These are phyloP conservation scores for Butastur rufipennis DNA, from an alignment of 2,113 vertebrate genomes.

Conservation along the genomic window DNA sequence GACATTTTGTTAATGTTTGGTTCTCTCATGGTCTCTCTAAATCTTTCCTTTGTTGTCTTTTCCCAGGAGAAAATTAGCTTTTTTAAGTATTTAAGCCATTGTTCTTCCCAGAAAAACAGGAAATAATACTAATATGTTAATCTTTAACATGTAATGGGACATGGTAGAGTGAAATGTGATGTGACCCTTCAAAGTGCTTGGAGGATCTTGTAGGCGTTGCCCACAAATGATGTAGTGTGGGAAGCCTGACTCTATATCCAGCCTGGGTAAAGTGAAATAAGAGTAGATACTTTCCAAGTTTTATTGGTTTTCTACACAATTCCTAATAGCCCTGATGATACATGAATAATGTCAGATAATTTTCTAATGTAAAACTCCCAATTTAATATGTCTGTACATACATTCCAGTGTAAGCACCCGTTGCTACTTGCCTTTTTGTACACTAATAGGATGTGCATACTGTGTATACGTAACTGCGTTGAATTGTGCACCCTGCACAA, in stretches of 20 bases:
- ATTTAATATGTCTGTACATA: conserved; percentile 4
- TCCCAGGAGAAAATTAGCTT: conserved; percentile 27
- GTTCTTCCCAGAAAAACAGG: neutral
- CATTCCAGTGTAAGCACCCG: neutral
- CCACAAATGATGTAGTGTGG: neutral
- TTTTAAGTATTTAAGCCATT: conserved; percentile 3
- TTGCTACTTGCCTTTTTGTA: conserved; percentile 36
- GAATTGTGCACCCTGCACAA: conserved; percentile 55
- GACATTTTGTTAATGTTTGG: neutral
- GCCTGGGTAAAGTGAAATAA: neutral
- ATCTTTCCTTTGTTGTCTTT: neutral
- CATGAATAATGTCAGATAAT: neutral
- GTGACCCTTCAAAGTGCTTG: neutral
- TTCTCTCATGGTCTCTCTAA: conserved; percentile 21
- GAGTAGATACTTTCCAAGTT: conserved; percentile 34
- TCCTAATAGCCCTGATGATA: conserved; percentile 3
- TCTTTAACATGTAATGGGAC: neutral
- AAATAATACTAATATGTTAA: neutral
- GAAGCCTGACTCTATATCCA: neutral
- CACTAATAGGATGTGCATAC: conserved; percentile 18
- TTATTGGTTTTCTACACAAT: conserved; percentile 56
- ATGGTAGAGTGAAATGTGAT: neutral
- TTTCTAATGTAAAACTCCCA: conserved; percentile 23
- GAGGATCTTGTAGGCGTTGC: conserved; percentile 14
- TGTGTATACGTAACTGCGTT: neutral